Evolutionary conservation across 2,888 invertebrate species (phyloP).

Genomic region (Stenolophus ochropezus): DNA sequence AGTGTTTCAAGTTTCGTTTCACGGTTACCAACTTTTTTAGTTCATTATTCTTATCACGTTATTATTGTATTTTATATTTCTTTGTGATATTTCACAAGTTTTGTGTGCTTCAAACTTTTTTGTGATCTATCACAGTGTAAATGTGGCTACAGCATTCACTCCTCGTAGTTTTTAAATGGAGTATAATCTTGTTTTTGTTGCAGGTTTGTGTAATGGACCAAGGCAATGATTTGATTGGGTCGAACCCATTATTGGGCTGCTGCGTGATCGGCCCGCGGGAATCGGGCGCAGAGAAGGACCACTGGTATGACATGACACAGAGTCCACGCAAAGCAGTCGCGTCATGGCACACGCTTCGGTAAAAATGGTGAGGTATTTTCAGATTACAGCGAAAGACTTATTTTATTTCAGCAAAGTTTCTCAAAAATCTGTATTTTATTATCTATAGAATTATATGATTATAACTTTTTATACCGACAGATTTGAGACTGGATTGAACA

Average conservation of each 20-base stretch:
- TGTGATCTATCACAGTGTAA: too few species aligned
- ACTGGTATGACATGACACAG: slow-evolving; percentile 93
- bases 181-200: neutral
- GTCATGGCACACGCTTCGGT: slow-evolving; percentile 92
- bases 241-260: slow-evolving; percentile 79
- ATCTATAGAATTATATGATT: slow-evolving; percentile 32
- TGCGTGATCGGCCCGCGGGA: slow-evolving; percentile 84
- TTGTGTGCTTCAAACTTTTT: too few species aligned
- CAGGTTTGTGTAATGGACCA: slow-evolving; percentile 78
- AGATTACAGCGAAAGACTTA: slow-evolving; percentile 11
- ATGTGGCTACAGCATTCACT: too few species aligned
- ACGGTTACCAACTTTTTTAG: too few species aligned
- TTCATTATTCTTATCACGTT: too few species aligned
- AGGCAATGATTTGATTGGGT: slow-evolving; percentile 79
- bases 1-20: too few species aligned
- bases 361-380: slow-evolving; percentile 67
- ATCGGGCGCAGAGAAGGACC: slow-evolving; percentile 83
- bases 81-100: too few species aligned
- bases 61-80: too few species aligned
- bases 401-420: slow-evolving; percentile 25
- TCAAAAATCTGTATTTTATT: slow-evolving; percentile 43
- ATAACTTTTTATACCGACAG: slow-evolving; percentile 50
- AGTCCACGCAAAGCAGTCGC: slow-evolving; percentile 91
- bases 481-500: slow-evolving; percentile 51
- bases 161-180: too few species aligned